Percentiles rank a stretch among this genome's conserved stretches.
Evolutionary conservation across 2,113 vertebrate species (phyloP).

Genomic region (Anoura caudifer): DNA sequence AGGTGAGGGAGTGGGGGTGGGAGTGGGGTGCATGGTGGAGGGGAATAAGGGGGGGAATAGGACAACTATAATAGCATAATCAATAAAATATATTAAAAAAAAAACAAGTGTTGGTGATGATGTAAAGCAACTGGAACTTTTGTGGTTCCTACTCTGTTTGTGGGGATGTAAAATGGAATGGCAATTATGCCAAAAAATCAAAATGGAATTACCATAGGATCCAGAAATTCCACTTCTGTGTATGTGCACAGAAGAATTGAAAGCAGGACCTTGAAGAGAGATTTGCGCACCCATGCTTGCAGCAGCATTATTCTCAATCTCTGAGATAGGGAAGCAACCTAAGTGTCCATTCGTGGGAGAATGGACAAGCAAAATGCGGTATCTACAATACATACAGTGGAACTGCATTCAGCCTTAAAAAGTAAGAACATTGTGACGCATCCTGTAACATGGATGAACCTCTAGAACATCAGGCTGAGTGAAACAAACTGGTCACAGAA

Average conservation of each 20-base stretch:
- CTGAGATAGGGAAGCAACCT: neutral
- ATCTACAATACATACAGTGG: neutral
- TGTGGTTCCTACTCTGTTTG: neutral
- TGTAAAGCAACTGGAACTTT: neutral
- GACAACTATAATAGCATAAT: no score
- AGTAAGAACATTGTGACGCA: neutral
- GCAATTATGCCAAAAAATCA: neutral
- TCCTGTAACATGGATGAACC: neutral
- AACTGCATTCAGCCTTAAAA: neutral
- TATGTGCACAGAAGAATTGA: neutral
- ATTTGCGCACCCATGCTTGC: neutral
- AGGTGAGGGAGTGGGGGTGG: no score
- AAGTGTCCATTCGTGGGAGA: neutral
- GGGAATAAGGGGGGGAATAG: no score
- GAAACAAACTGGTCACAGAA: neutral
- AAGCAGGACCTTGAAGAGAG: neutral
- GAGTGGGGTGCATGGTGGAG: no score
- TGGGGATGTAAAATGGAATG: neutral
- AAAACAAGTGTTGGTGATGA: neutral
- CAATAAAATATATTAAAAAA: no score
- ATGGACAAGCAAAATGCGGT: neutral
- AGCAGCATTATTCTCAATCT: neutral
- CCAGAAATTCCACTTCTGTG: neutral
- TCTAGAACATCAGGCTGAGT: neutral
- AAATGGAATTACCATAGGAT: neutral